phyloP scores from a whole-genome alignment of 1,140 invertebrate genomes.

The Cyclina sinensis region DNA sequence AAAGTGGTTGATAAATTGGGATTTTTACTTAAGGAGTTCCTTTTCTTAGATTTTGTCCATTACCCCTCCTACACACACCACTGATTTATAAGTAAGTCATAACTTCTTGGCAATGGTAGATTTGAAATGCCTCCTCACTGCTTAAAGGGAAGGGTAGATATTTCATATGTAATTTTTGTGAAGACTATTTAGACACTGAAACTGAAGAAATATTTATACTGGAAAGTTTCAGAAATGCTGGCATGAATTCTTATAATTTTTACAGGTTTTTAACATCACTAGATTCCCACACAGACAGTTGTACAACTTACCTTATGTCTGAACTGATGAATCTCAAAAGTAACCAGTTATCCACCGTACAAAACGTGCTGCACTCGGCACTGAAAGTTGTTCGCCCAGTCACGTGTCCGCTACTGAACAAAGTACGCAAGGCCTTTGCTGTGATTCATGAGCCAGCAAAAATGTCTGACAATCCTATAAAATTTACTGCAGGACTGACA shows the following conservation, averaged over 20 bases:
- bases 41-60: too few relatives aligned
- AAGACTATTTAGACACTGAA: too few relatives aligned
- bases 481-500: conserved; percentile 97
- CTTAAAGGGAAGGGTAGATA: too few relatives aligned
- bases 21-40: too few relatives aligned
- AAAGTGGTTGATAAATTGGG: too few relatives aligned
- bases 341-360: conserved; percentile 94
- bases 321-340: conserved; percentile 93
- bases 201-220: too few relatives aligned
- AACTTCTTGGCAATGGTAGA: too few relatives aligned
- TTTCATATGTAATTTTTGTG: too few relatives aligned
- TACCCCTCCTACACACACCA: too few relatives aligned
- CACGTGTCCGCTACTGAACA: conserved; percentile 72
- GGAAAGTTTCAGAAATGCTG: background rate
- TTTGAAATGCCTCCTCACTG: too few relatives aligned
- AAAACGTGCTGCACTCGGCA: conserved; percentile 93
- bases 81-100: too few relatives aligned
- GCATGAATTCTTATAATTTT: too few relatives aligned
- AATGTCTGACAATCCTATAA: conserved; percentile 94
- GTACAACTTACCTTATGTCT: conserved; percentile 92
- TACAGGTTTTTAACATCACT: conserved; percentile 86
- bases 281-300: conserved; percentile 91
- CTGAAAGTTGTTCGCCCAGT: conserved; percentile 87
- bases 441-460: conserved; percentile 94
- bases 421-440: conserved; percentile 89